Base-by-base conservation (phyloP, 2,888 invertebrate species). In the Phymatocera aterrima region DNA sequence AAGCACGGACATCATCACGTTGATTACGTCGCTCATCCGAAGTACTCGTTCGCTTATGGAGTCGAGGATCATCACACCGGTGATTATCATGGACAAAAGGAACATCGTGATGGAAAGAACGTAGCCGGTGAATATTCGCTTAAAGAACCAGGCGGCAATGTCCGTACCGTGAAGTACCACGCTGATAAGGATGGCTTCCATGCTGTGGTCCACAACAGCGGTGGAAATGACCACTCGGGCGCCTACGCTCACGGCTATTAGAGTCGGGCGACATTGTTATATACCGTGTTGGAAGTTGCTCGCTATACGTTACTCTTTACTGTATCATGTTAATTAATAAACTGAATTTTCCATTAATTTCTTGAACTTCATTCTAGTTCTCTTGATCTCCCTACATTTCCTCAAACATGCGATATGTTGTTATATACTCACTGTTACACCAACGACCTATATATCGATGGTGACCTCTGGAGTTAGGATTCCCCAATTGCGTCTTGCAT, bases 61-160 rank as follows among this genome's bases (percentile, higher is more conserved):
- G 48, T 78, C 46, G 34, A 78, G 74, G 78, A 78, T 48, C 78
- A 78, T 61, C 78, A 78, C 70, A 78, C 78, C 12, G 78, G 78
- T 46, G 78, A 78, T 72, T 78, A 60, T 61, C 78, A 78, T 21
- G 74, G 78, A n/a, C 78, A 78, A 37, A 70, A 78, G 21, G 78
- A 78, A 48, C 74, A 78, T 34, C 72, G 78, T 18, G 78, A 78
- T 34, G 78, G 78, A 37, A 75, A 78, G 60, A 74, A 78, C 46
- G 78, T 78, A n/a, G 78, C 74, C 18, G 78, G 78, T 3, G 78
- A 78, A 61, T 78, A 78, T 60, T 72, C 72, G 31, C 61, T 78
- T n/a, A 78, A 78, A 65, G 79, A 77, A 40, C 79, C 79, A 34
- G 77, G 79, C n/a, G 79, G 79, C 40, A 75, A 79, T 48, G 79